phyloP scores from a whole-genome alignment of 2,113 vertebrate genomes.

The Lanius collurio region DNA sequence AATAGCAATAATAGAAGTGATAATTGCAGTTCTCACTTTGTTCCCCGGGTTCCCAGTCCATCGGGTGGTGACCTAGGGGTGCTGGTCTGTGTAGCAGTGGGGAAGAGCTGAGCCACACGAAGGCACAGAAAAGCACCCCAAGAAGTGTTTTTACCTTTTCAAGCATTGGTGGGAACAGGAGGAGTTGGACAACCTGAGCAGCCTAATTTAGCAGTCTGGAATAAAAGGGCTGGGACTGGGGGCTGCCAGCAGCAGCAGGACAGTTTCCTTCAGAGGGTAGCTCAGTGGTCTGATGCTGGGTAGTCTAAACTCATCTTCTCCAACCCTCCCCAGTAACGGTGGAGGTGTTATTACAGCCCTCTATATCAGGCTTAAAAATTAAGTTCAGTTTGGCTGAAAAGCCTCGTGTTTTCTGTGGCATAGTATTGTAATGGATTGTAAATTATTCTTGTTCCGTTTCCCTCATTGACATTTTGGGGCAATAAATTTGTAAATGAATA shows the following conservation, averaged over 20 bases:
- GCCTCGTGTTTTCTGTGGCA: background rate
- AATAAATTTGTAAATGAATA: background rate
- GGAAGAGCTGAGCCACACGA: background rate
- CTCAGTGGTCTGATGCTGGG: background rate
- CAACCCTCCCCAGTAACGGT: background rate
- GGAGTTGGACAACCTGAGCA: background rate
- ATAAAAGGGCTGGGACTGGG: background rate
- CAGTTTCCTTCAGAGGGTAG: background rate
- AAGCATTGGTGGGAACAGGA: background rate
- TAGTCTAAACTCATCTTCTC: background rate
- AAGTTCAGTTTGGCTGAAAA: background rate
- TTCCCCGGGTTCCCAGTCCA: background rate
- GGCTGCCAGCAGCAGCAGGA: background rate
- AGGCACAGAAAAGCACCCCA: background rate
- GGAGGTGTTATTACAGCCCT: background rate
- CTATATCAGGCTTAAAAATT: background rate
- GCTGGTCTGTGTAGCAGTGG: background rate
- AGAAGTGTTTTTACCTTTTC: background rate
- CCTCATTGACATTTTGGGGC: background rate
- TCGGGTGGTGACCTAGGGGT: background rate
- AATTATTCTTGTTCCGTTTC: background rate
- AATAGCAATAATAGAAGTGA: background rate
- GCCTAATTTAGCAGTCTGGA: background rate
- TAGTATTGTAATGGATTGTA: background rate
- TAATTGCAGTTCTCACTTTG: background rate